Conservation (phyloP, 1,140 invertebrate species). For the Lepidurus arcticus region DNA sequence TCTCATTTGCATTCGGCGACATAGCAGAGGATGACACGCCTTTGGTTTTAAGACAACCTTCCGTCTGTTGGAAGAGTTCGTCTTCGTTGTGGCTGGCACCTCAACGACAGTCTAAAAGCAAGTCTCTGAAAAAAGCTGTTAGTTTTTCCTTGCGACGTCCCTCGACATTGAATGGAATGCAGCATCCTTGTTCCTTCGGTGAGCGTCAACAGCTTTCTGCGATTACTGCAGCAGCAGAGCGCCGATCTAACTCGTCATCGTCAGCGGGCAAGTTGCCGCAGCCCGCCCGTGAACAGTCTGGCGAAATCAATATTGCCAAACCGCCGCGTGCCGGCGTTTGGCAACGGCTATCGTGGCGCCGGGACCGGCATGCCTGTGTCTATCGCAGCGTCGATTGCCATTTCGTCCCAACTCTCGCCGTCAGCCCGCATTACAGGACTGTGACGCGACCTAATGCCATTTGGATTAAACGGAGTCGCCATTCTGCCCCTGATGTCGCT, state of each 20-base stretch:
- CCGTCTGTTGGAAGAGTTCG: conserved; percentile 1
- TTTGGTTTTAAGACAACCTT: conserved; percentile 13
- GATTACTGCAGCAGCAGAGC: neutral
- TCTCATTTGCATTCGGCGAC: conserved; percentile 7
- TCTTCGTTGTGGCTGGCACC: conserved; percentile 5
- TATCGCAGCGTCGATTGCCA: conserved; percentile 4
- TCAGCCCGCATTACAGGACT: neutral
- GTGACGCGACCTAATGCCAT: neutral
- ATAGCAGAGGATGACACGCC: conserved; percentile 13
- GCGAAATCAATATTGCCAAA: neutral
- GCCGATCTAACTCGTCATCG: neutral
- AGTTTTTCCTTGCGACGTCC: neutral
- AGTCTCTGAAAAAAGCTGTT: neutral
- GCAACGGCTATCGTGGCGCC: neutral
- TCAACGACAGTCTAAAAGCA: neutral
- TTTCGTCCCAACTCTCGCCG: neutral
- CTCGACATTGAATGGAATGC: neutral
- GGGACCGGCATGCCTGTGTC: neutral
- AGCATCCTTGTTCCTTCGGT: neutral
- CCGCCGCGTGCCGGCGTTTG: neutral
- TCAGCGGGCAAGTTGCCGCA: neutral
- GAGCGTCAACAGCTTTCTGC: neutral
- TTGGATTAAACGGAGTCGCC: neutral
- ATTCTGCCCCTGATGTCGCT: neutral
- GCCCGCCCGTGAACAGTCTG: neutral